These are phyloP conservation scores for Sepiola atlantica DNA, from an alignment of 2,888 invertebrate species.

Conservation along the genomic window DNA sequence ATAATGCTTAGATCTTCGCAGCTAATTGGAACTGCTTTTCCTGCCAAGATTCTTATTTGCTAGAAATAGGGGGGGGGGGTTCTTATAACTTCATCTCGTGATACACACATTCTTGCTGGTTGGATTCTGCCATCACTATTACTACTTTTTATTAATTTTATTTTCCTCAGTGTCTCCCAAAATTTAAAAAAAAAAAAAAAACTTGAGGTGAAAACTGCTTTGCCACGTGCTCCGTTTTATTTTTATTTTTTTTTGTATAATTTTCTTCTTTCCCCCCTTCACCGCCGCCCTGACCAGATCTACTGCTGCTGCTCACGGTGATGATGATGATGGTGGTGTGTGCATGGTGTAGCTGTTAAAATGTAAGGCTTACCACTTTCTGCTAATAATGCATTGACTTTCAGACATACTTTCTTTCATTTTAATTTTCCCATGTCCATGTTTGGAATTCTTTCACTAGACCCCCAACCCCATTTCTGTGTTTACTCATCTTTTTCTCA, in stretches of 20 bases:
- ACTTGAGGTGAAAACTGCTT: not conserved
- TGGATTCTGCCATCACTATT: not conserved
- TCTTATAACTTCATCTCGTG: not conserved
- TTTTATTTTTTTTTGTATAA: not conserved
- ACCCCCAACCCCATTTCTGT: not conserved
- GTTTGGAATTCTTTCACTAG: not conserved
- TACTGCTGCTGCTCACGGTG: not conserved
- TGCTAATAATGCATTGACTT: conserved; percentile 46
- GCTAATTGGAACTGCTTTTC: not conserved
- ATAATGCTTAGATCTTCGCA: not conserved
- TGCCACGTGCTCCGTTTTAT: conserved; percentile 19
- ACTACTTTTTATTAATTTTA: not conserved
- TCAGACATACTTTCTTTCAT: not conserved
- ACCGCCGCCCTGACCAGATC: not conserved
- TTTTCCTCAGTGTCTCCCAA: not conserved
- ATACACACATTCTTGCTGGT: not conserved
- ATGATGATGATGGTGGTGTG: conserved; percentile 37
- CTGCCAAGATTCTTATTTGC: not conserved
- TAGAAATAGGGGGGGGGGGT: not conserved
- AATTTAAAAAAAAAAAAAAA: not conserved
- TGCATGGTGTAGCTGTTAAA: conserved; percentile 46
- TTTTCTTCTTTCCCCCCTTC: not conserved
- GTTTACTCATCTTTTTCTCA: not conserved
- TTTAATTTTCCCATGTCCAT: conserved; percentile 33
- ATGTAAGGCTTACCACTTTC: conserved; percentile 43